Conservation (phyloP, 2,797 vertebrate species). For the Graptemys geographica region DNA sequence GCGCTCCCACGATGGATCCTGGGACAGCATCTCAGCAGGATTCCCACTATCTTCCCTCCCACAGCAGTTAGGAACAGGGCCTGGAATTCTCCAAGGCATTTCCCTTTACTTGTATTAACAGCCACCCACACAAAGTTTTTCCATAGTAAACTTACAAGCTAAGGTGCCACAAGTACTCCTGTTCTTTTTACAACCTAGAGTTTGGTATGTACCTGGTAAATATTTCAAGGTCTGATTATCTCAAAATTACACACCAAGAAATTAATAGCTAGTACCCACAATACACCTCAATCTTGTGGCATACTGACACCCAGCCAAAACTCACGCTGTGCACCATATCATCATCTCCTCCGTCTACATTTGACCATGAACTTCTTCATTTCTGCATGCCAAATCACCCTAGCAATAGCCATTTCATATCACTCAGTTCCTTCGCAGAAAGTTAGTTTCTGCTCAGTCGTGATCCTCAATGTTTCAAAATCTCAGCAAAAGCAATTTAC, state of each 20-base stretch:
- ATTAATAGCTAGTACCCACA: neutral
- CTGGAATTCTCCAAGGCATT: rapidly evolving
- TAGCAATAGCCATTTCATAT: neutral
- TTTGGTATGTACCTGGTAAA: neutral
- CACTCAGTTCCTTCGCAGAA: neutral
- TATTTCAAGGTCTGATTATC: neutral
- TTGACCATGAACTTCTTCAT: neutral
- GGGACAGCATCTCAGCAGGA: neutral
- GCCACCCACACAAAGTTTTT: rapidly evolving
- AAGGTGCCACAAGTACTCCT: no score
- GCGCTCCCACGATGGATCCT: neutral
- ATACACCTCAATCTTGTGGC: neutral
- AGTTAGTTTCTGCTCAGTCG: no score
- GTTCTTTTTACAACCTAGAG: rapidly evolving
- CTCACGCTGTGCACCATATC: no score
- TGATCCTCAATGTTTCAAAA: neutral
- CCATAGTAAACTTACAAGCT: rapidly evolving
- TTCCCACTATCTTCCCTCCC: constrained; percentile 17
- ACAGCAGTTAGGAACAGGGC: neutral
- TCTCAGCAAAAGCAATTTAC: neutral
- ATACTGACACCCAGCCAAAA: no score
- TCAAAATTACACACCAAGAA: neutral
- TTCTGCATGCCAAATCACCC: neutral
- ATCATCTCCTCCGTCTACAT: neutral
- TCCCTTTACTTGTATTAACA: rapidly evolving